Percentiles rank a stretch among this genome's conserved stretches.
These are phyloP conservation scores for Zophobas atratus DNA, from an alignment of 1,140 invertebrate genomes.

Conservation along the genomic window DNA sequence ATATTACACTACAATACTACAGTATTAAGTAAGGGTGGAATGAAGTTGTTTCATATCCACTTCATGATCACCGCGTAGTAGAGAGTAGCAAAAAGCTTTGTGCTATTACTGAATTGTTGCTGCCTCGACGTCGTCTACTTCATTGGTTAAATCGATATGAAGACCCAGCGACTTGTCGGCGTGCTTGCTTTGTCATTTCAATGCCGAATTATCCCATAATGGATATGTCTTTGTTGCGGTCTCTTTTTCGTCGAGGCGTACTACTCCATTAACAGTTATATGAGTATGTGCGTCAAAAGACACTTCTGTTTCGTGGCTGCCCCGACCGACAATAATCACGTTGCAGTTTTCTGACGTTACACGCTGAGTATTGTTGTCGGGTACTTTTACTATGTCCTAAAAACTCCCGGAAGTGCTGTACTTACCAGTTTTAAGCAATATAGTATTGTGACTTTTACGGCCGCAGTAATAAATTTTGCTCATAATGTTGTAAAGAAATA, in stretches of 20 bases:
- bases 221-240: not conserved
- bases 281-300: constrained; percentile 8
- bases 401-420: constrained; percentile 9
- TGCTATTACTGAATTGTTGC: constrained; percentile 8
- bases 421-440: constrained; percentile 6
- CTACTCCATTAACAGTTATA: constrained; percentile 16
- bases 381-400: not conserved
- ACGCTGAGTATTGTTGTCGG: constrained; percentile 16
- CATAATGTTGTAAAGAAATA: not conserved
- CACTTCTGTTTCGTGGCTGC: constrained; percentile 6
- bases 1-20: too few species aligned
- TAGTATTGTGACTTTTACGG: not conserved
- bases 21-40: too few species aligned
- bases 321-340: constrained; percentile 19
- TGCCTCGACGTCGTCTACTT: not conserved
- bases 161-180: constrained; percentile 7
- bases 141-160: constrained; percentile 14
- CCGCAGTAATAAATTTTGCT: not conserved
- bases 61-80: not conserved
- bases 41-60: too few species aligned
- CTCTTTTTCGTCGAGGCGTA: not conserved
- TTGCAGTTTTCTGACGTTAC: constrained; percentile 24
- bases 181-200: constrained; percentile 31
- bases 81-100: not conserved
- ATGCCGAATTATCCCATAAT: constrained; percentile 18